Base-by-base conservation (phyloP, 2,888 invertebrate genomes). In the Drosophila birchii region DNA sequence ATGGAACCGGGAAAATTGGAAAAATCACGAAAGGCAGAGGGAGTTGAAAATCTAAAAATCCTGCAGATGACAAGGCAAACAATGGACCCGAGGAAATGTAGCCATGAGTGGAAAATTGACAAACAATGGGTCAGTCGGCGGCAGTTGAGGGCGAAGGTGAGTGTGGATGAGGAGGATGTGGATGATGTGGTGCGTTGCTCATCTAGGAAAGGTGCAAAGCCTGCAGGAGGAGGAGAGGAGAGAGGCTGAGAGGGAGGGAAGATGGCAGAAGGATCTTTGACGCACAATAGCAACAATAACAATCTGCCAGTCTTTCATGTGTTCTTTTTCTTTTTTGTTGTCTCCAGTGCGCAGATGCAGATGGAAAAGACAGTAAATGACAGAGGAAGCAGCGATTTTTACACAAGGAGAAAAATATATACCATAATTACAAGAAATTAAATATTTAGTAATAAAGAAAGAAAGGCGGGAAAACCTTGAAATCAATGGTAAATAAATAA, bases 31-130 rank as follows among this genome's bases (percentile, higher is more conserved):
- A 59, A 64, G 56, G 32, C 26, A 47, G 47, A 60, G 63, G 49
- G 49, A 66, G 29, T 57, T 23, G 23, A 34, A 69, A 69, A 58
- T 43, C 57, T n/a, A 55, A 34, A 74, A 69, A 58, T 74, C 23
- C 77, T 79, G 88, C 88, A 88, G 83, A 82, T 86, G 88, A 83
- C 76, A 72, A 73, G 34, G 6, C 86, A 86, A 86, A 88, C 88
- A 87, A 87, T 71, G 63, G 81, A 67, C 72, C 54, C n/a, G 73
- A 51, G 62, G 45, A 85, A 76, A 73, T 84, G 72, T 74, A 63
- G 77, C 84, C 64, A 80, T 74, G 71, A 86, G 80, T 80, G 83
- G 74, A 82, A 88, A 85, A 86, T 86, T 75, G 79, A 75, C 80
- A 87, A 79, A 88, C 85, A 88, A 86, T 78, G 75, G 73, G 49